These are phyloP conservation scores for Platysteira castanea DNA, from an alignment of 2,113 vertebrate genomes.

Conservation along the genomic window DNA sequence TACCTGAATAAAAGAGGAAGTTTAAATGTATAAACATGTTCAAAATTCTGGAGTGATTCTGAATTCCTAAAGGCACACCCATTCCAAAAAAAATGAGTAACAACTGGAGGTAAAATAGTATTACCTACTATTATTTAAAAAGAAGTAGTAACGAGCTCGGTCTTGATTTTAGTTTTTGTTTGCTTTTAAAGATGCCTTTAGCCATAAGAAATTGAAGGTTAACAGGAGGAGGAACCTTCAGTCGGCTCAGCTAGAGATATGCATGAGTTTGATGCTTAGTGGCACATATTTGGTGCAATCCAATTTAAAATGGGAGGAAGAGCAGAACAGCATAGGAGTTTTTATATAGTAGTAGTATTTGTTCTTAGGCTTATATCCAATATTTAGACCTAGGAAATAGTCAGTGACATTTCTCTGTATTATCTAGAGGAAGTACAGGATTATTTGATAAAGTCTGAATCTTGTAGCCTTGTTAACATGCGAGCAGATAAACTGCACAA, in stretches of 20 bases:
- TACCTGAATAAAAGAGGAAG: not conserved
- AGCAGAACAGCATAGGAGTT: not conserved
- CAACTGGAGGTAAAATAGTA: not conserved
- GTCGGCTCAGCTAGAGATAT: not conserved
- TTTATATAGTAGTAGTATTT: not conserved
- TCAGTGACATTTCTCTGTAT: not conserved
- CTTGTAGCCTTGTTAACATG: not conserved
- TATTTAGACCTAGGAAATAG: not conserved
- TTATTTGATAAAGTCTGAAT: not conserved
- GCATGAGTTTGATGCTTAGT: rapidly evolving
- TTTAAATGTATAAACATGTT: not conserved
- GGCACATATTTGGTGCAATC: not conserved
- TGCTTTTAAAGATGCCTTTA: not conserved
- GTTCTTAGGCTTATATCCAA: not conserved
- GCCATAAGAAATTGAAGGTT: not conserved
- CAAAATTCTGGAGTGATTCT: not conserved
- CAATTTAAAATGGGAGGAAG: not conserved
- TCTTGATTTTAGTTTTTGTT: not conserved
- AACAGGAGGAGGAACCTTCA: not conserved
- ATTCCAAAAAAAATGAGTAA: rapidly evolving
- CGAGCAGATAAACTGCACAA: not conserved
- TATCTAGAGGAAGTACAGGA: not conserved
- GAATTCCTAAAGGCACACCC: not conserved
- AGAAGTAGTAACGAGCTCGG: rapidly evolving
- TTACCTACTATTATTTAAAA: not conserved